A percentile compares a stretch with the other conserved stretches of the same genome.
These are phyloP conservation scores for Eurypyga helias DNA, from an alignment of 2,113 vertebrate species.

Conservation along the genomic window DNA sequence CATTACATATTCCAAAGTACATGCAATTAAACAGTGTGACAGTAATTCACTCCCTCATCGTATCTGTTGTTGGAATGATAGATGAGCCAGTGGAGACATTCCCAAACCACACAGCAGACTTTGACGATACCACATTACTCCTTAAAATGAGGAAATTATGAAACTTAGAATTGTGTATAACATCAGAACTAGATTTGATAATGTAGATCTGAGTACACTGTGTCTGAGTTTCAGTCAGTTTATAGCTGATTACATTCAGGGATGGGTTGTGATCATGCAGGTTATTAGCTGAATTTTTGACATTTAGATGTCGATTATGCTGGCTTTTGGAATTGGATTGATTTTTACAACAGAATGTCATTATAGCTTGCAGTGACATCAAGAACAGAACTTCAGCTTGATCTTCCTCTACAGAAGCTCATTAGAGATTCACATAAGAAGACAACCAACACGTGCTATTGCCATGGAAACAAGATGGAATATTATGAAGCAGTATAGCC, in stretches of 20 bases:
- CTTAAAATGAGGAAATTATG: neutral
- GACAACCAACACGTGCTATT: slow-evolving; percentile 57
- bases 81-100: neutral
- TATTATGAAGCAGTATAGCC: slow-evolving; percentile 36
- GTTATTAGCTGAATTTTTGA: slow-evolving; percentile 38
- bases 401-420: slow-evolving; percentile 52
- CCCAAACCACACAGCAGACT: neutral
- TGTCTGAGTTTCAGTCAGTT: neutral
- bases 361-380: slow-evolving; percentile 28
- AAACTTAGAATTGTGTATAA: neutral
- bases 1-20: neutral
- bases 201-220: neutral
- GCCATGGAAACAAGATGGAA: slow-evolving; percentile 62
- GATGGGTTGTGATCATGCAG: neutral
- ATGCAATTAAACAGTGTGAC: neutral
- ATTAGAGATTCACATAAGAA: slow-evolving; percentile 61
- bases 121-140: neutral
- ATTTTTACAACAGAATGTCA: slow-evolving; percentile 50
- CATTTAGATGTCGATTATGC: slow-evolving; percentile 9
- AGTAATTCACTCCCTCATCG: neutral
- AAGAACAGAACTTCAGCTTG: slow-evolving; percentile 55
- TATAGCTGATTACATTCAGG: neutral
- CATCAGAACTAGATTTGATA: neutral
- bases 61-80: neutral
- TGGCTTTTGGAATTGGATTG: slow-evolving; percentile 6